These are phyloP conservation scores for Drosophila sproati DNA, from an alignment of 1,140 invertebrate species.

Conservation along the genomic window DNA sequence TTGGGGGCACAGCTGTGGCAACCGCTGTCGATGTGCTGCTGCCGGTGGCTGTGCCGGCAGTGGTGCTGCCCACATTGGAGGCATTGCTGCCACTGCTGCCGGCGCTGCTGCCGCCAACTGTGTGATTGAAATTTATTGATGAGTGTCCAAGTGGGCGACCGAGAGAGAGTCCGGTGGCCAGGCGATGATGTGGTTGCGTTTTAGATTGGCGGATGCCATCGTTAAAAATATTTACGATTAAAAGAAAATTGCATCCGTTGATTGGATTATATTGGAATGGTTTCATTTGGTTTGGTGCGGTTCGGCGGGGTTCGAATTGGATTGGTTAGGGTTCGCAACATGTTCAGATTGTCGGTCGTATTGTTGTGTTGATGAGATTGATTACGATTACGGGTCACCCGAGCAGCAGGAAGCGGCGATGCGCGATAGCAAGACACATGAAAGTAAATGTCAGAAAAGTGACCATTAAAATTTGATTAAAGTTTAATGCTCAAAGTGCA, in stretches of 20 bases:
- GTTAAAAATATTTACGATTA: slow-evolving; percentile 84
- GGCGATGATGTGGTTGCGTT: slow-evolving; percentile 54
- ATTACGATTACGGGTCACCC: slow-evolving; percentile 68
- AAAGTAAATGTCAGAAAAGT: slow-evolving; percentile 71
- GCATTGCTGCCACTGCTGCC: slow-evolving; percentile 76
- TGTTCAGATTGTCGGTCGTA: slow-evolving; percentile 45
- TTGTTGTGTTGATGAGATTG: slow-evolving; percentile 79
- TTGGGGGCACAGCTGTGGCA: slow-evolving; percentile 42
- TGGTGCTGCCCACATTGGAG: slow-evolving; percentile 71
- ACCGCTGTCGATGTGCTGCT: slow-evolving; percentile 70
- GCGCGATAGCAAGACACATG: slow-evolving; percentile 54
- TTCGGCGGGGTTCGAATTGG: neutral
- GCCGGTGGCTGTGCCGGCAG: slow-evolving; percentile 66
- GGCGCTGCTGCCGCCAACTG: slow-evolving; percentile 78
- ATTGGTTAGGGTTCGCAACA: slow-evolving; percentile 29
- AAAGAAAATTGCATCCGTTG: slow-evolving; percentile 82
- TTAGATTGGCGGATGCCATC: slow-evolving; percentile 69
- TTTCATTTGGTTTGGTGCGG: slow-evolving; percentile 21
- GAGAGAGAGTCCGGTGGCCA: slow-evolving; percentile 23
- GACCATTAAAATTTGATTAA: slow-evolving; percentile 78
- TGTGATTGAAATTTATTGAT: slow-evolving; percentile 81
- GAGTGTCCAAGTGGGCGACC: slow-evolving; percentile 30
- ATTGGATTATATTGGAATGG: slow-evolving; percentile 74
- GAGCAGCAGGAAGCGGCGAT: slow-evolving; percentile 39
- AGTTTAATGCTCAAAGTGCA: slow-evolving; percentile 68